Evolutionary conservation across 2,113 vertebrate species (phyloP).

Genomic region (Fregetta grallaria): DNA sequence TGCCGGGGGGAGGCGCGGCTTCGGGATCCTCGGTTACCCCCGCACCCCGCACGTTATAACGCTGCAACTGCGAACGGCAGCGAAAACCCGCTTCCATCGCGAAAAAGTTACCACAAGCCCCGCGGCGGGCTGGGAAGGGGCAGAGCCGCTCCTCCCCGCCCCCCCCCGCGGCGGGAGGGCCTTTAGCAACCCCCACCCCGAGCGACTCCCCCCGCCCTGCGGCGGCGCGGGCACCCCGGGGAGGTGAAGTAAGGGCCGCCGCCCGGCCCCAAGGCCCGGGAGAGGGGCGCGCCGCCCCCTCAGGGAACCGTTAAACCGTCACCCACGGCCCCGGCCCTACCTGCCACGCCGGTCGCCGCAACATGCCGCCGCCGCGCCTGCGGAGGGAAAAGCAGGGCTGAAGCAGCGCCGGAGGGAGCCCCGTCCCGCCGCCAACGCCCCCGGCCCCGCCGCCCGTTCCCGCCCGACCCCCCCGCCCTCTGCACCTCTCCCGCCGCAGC

Average conservation of each 20-base stretch:
- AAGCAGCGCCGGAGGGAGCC: neutral
- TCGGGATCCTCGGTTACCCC: too few relatives aligned
- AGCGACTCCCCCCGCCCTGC: neutral
- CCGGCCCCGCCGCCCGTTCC: neutral
- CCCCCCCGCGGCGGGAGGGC: too few relatives aligned
- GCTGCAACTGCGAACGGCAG: rapidly evolving
- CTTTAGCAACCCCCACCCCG: too few relatives aligned
- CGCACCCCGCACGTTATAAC: too few relatives aligned
- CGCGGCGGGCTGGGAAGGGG: too few relatives aligned
- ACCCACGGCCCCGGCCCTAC: neutral
- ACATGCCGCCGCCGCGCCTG: neutral
- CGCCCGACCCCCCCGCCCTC: neutral
- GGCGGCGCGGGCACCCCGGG: too few relatives aligned
- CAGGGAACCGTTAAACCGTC: neutral
- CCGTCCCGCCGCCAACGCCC: neutral
- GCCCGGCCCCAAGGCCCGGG: neutral
- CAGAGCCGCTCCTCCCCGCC: rapidly evolving
- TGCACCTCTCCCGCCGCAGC: neutral
- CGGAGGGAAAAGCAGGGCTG: neutral
- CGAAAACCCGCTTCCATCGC: rapidly evolving
- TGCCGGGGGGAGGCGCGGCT: too few relatives aligned
- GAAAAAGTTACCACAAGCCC: rapidly evolving
- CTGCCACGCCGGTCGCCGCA: slow-evolving; percentile 33
- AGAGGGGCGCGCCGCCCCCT: neutral
- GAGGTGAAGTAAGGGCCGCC: rapidly evolving